Evolutionary conservation across 2,113 vertebrate genomes (phyloP).

Genomic region (Guaruba guarouba): DNA sequence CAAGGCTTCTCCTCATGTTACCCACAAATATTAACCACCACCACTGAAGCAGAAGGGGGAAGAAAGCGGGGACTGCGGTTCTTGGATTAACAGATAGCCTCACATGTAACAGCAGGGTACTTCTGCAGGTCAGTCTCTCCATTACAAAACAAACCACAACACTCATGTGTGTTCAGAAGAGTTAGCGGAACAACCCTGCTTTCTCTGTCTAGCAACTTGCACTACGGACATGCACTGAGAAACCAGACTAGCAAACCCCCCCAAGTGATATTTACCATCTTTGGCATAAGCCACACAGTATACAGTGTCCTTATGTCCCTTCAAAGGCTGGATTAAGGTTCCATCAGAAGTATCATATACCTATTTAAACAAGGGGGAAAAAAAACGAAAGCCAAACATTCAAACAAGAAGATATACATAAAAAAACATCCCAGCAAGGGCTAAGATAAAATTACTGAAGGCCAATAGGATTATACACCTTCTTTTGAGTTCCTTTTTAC

Average conservation of each 20-base stretch:
- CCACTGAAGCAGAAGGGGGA: background rate
- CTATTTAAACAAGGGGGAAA: conserved; percentile 60
- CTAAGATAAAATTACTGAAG: background rate
- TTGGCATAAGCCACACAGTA: conserved; percentile 97
- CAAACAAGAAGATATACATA: background rate
- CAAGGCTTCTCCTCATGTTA: rapidly evolving
- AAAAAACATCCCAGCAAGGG: background rate
- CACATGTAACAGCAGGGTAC: no score
- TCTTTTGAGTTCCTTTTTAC: background rate
- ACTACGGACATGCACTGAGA: background rate
- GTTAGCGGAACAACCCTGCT: rapidly evolving
- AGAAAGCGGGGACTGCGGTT: background rate
- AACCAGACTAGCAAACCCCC: background rate
- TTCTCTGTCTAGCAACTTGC: background rate
- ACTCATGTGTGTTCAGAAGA: rapidly evolving
- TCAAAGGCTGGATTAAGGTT: conserved; percentile 90
- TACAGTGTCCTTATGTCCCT: conserved; percentile 94
- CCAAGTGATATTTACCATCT: conserved; percentile 81
- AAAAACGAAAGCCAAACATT: background rate
- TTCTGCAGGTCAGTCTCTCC: background rate
- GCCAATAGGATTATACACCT: background rate
- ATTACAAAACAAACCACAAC: background rate
- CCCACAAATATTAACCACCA: background rate
- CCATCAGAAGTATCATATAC: conserved; percentile 96
- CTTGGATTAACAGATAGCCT: background rate